Evolutionary conservation across 92 coral and sea anemone species (phyloP).

Genomic region (Zoanthus gigantus): DNA sequence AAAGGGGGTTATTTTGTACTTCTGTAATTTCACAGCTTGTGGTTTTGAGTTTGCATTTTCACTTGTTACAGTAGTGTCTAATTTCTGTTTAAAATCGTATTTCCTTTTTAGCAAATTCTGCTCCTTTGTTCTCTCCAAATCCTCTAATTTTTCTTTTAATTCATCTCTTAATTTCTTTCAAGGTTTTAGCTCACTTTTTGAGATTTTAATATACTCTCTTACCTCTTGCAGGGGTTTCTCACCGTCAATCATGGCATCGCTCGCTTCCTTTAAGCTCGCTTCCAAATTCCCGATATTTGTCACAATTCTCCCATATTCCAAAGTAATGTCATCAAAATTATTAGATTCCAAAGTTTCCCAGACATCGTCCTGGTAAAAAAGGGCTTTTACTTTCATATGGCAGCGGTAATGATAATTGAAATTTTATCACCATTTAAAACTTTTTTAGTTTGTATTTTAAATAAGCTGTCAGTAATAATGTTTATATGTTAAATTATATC

Average conservation of each 20-base stretch:
- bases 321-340: not conserved
- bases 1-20: constrained; percentile 67
- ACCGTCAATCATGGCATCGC: constrained; percentile 26
- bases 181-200: constrained; percentile 31
- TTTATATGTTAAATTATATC: too few species aligned
- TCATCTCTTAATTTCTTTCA: constrained; percentile 39
- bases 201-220: constrained; percentile 16
- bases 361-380: constrained; percentile 47
- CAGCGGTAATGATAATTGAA: too few species aligned
- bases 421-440: too few species aligned
- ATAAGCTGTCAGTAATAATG: too few species aligned
- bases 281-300: constrained; percentile 44
- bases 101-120: constrained; percentile 1
- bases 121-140: constrained; percentile 24
- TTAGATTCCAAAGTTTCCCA: too few species aligned
- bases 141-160: constrained; percentile 33
- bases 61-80: not conserved
- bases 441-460: too few species aligned
- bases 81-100: constrained; percentile 52
- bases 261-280: constrained; percentile 19
- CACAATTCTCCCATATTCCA: constrained; percentile 48
- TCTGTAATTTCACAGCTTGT: constrained; percentile 57
- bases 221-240: constrained; percentile 43
- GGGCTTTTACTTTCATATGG: constrained; percentile 1
- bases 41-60: not conserved